Conservation (phyloP, 2,113 vertebrate species). For the Pseudonaja textilis region DNA sequence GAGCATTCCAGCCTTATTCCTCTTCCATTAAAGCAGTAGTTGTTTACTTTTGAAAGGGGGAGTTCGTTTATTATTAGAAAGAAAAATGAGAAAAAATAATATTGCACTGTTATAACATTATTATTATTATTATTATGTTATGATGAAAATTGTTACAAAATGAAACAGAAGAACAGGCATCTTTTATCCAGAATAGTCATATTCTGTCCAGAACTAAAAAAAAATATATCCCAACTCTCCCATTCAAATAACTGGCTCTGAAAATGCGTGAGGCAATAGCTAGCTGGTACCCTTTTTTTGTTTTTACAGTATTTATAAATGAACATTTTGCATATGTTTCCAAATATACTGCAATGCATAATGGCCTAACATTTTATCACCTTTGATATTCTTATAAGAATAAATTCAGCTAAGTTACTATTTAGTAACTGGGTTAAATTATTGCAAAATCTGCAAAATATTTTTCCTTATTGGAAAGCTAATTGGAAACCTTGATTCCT, state of each 20-base stretch:
- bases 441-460: neutral
- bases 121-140: neutral
- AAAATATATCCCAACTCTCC: neutral
- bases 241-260: neutral
- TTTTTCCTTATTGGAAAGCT: neutral
- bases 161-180: neutral
- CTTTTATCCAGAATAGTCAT: neutral
- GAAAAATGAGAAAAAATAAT: neutral
- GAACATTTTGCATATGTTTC: neutral
- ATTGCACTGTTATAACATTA: neutral
- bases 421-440: neutral
- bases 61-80: neutral
- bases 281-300: neutral
- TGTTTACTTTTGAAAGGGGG: neutral
- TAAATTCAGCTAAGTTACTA: neutral
- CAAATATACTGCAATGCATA: neutral
- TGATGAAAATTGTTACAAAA: neutral
- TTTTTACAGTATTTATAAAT: neutral
- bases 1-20: neutral
- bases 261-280: neutral
- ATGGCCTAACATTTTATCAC: neutral
- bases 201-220: neutral
- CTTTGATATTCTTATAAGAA: neutral
- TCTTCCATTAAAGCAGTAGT: neutral
- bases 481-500: fast-evolving